Base-by-base conservation (phyloP, 2,888 invertebrate species). In the Branchinecta sandiegonensis region DNA sequence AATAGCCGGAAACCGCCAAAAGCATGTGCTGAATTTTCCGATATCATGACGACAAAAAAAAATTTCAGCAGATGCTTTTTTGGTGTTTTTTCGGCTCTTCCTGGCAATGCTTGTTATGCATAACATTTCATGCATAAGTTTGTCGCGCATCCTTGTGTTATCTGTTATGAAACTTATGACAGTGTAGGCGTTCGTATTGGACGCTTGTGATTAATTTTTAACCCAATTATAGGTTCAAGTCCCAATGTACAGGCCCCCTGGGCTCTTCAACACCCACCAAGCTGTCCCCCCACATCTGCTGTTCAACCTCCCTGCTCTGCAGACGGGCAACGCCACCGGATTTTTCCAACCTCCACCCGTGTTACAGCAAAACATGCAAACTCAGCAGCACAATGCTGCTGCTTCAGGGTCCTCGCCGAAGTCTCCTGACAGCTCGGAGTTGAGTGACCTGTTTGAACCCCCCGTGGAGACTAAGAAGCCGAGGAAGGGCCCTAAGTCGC, bases 371-470 rank as follows among this genome's bases (percentile, higher is more conserved):
- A n/a, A n/a, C 63, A 17, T 56, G 23, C 14, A n/a, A 17, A 23
- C 9, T 23, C 63, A n/a, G 63, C 23, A n/a, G 8, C 63, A 56
- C n/a, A 23, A 56, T 8, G 8, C 23, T n/a, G 10, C 63, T 17
- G 63, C 23, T n/a, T 8, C 23, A 17, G 63, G 63, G 11, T 17
- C n/a, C 23, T 56, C 63, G 63, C 63, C 63, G 23, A 56, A 23
- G 9, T 56, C 63, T 56, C 63, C 63, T 11, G 63, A 56, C 63
- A 56, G 63, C 23, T 56, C 63, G 23, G 63, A 56, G 2, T 23
- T 56, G n/a, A 56, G 63, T 56, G 63, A 56, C 23, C 23, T 56
- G 63, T 56, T 56, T 56, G 63, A 56, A 23, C 63, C 63, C n/a
- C 63, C 63, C 23, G 63, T 23, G 8, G 63, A 56, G n/a, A 23